phyloP scores from a whole-genome alignment of 2,113 vertebrate species.

The Danionella cerebrum region DNA sequence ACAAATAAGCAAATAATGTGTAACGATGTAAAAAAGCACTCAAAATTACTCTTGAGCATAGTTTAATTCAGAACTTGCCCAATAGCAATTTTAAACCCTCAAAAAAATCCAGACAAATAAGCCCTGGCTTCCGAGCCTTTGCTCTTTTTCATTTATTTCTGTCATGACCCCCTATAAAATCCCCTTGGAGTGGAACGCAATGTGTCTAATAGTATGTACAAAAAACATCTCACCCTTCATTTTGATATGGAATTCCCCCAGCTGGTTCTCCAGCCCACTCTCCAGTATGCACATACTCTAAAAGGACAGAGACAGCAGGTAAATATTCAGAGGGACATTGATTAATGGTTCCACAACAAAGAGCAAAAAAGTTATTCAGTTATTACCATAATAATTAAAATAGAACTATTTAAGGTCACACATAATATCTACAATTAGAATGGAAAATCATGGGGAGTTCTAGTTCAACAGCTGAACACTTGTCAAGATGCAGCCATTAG shows the following conservation, averaged over 20 bases:
- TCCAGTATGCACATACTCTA: conserved; percentile 95
- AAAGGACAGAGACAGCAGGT: background rate
- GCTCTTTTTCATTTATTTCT: too few species aligned
- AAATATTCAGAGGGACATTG: background rate
- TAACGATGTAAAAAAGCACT: too few species aligned
- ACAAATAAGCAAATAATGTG: too few species aligned
- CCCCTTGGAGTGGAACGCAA: background rate
- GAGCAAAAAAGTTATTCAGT: too few species aligned
- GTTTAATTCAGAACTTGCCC: too few species aligned
- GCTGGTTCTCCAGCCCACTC: conserved; percentile 85
- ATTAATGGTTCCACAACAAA: too few species aligned
- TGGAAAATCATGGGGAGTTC: background rate
- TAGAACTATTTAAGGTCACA: too few species aligned
- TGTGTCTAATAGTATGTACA: background rate
- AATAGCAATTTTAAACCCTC: too few species aligned
- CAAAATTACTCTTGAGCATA: too few species aligned
- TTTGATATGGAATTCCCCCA: conserved; percentile 91
- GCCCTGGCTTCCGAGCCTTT: too few species aligned
- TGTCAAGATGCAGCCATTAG: background rate
- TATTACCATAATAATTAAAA: too few species aligned
- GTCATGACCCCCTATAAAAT: background rate
- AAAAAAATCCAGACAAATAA: too few species aligned
- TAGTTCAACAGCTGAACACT: background rate
- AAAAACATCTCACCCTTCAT: conserved; percentile 81
- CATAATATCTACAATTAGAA: background rate